Evolutionary conservation across 2,888 invertebrate genomes (phyloP).

Genomic region (Spisula subtruncata): DNA sequence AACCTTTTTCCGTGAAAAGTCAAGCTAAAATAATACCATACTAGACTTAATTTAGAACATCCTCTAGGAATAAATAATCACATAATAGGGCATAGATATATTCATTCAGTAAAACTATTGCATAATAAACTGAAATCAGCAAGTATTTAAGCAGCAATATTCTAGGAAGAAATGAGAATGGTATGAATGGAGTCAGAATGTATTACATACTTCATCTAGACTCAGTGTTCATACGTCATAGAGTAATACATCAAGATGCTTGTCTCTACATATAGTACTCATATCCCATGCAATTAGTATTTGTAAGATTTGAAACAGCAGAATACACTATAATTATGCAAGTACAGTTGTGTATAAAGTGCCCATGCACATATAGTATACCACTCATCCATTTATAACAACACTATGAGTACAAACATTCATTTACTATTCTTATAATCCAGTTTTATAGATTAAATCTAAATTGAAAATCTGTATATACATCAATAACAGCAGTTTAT

Average conservation of each 20-base stretch:
- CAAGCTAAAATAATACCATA: not conserved
- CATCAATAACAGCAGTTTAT: too few relatives aligned
- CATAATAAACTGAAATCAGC: not conserved
- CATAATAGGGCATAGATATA: not conserved
- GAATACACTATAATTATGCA: constrained; percentile 2
- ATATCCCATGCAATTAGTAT: constrained; percentile 14
- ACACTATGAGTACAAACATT: not conserved
- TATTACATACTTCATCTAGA: not conserved
- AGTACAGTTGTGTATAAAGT: not conserved
- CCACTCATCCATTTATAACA: not conserved
- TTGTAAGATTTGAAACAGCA: not conserved
- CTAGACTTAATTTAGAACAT: too few relatives aligned
- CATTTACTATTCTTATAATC: too few relatives aligned
- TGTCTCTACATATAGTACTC: not conserved
- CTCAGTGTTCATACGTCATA: not conserved
- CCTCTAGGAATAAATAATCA: too few relatives aligned
- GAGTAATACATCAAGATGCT: constrained; percentile 3
- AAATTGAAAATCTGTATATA: too few relatives aligned
- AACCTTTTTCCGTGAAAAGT: too few relatives aligned
- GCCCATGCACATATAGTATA: constrained; percentile 3
- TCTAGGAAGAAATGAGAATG: not conserved
- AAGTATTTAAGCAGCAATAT: not conserved
- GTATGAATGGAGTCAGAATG: not conserved
- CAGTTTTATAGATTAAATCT: too few relatives aligned
- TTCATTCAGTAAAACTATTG: not conserved